Base-by-base conservation (phyloP, 2,888 invertebrate species). In the Calameuta idolon region DNA sequence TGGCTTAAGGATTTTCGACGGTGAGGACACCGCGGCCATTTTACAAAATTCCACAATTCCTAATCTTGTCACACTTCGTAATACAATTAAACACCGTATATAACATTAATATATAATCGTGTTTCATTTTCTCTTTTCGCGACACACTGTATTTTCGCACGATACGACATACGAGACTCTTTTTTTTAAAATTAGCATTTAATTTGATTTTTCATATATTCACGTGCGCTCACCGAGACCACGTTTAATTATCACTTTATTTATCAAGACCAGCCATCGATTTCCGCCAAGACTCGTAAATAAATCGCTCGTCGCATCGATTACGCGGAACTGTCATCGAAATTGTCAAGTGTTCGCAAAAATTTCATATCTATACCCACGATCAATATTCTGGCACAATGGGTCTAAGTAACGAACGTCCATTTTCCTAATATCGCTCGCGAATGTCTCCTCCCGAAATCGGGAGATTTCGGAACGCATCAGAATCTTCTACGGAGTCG, bases 61-160 rank as follows among this genome's bases (percentile, higher is more conserved):
- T 71, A 71, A 71, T 71, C 33, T 3, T 71, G 34, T 71, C 71
- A 71, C 71, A 71, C 71, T 71, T 34, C 71, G 34, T 31, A 71
- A 33, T 31, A 71, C 34, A 34, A 71, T 71, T 71, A 71, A 71
- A 71, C 31, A 71, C 12, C 71, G 9, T 71, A 31, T 30, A 15
- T 71, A 71, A 71, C 71, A 34, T 71, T 71, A 31, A 12, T 34
- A 71, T 71, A 31, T 71, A 71, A 55, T 55, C 71, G 15, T 33
- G 31, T 71, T 12, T 71, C n/a, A 31, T 71, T 3, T 31, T 12
- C 12, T 9, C 31, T 3, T 15, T 12, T 71, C n/a, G 71, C 71
- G 15, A 71, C 12, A 71, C 31, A 71, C 31, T 31, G 23, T 23
- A 55, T 55, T 23, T 23, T 23, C 23, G 9, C 55, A 15, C 9